phyloP scores from a whole-genome alignment of 2,888 invertebrate species.

The Eremobia ochroleuca region DNA sequence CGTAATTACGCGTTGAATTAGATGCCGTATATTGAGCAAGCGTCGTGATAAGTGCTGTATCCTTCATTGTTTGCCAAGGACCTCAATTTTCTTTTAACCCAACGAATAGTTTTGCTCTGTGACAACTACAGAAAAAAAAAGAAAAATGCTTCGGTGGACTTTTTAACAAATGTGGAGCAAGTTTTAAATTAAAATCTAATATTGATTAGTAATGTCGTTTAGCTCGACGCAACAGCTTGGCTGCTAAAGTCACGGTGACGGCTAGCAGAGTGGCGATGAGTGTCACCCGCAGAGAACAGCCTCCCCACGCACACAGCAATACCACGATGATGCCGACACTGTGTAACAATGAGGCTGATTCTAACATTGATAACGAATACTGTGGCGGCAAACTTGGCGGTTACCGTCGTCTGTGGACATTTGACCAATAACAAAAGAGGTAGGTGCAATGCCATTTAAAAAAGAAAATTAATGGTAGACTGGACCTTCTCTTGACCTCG shows the following conservation, averaged over 20 bases:
- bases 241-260: conserved; percentile 67
- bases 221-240: conserved; percentile 31
- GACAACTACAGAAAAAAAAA: background rate
- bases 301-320: conserved; percentile 82
- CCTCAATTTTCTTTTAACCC: background rate
- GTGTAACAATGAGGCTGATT: conserved; percentile 40
- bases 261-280: conserved; percentile 79
- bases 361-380: conserved; percentile 12
- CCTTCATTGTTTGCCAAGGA: background rate
- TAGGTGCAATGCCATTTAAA: background rate
- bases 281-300: conserved; percentile 78
- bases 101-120: no score
- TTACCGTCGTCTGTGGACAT: background rate
- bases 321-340: conserved; percentile 78
- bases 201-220: conserved; percentile 32
- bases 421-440: background rate
- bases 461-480: background rate
- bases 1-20: no score
- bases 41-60: no score
- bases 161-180: conserved; percentile 13
- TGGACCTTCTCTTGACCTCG: background rate
- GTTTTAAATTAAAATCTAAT: conserved; percentile 6
- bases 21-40: no score
- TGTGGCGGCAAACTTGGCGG: background rate
- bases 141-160: background rate